Conservation (phyloP, 2,113 vertebrate species). For the Neogobius melanostomus region DNA sequence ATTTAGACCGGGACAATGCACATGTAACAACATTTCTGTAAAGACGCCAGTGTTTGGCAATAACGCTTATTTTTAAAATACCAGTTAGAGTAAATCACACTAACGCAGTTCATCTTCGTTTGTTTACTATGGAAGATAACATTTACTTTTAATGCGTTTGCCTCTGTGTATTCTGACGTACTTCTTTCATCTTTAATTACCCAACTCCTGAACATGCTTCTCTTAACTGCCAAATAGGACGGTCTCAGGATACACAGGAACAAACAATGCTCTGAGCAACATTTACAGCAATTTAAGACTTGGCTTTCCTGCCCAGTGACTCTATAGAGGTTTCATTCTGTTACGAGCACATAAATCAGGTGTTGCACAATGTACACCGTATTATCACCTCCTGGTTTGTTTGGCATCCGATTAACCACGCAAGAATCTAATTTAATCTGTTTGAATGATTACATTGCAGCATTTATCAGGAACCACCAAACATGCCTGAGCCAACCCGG, state of each 20-base stretch:
- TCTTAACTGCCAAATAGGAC: conserved; percentile 17
- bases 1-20: too few species aligned
- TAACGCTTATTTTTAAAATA: too few species aligned
- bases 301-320: conserved; percentile 27
- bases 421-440: neutral
- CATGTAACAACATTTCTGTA: too few species aligned
- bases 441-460: neutral
- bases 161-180: conserved; percentile 1
- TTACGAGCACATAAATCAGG: neutral
- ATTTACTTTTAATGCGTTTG: neutral
- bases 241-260: conserved; percentile 32
- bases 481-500: conserved; percentile 27
- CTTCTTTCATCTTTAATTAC: conserved; percentile 16
- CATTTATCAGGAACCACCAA: conserved; percentile 25
- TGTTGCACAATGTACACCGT: conserved; percentile 6
- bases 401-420: conserved; percentile 4
- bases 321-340: neutral
- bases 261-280: conserved; percentile 28
- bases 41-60: too few species aligned
- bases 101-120: neutral
- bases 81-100: too few species aligned
- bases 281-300: conserved; percentile 41
- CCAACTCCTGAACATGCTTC: conserved; percentile 6
- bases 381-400: conserved; percentile 5
- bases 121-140: neutral